phyloP scores from a whole-genome alignment of 2,113 vertebrate genomes.

The Pampusana beccarii region DNA sequence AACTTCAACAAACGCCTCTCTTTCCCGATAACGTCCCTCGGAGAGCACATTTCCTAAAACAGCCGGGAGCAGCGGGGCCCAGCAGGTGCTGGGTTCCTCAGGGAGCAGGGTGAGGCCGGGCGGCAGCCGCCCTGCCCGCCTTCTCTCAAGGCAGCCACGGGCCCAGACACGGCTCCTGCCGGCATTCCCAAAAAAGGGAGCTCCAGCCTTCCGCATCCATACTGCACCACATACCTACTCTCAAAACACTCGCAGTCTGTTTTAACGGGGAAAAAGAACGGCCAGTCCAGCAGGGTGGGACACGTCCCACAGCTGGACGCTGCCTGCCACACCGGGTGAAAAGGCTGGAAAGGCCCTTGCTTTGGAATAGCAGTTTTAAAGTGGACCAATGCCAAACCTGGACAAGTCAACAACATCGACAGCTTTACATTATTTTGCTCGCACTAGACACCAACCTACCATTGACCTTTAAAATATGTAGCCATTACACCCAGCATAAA shows the following conservation, averaged over 20 bases:
- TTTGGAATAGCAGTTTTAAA: not conserved
- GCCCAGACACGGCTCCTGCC: not conserved
- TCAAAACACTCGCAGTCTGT: not conserved
- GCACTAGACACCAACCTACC: not conserved
- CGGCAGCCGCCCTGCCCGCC: too few species aligned
- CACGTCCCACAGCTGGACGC: accelerated
- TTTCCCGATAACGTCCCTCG: not conserved
- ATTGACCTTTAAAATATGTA: not conserved
- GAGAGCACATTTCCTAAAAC: too few species aligned
- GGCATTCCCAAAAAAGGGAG: not conserved
- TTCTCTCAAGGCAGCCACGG: not conserved
- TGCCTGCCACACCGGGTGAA: not conserved
- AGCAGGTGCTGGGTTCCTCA: too few species aligned
- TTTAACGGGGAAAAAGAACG: not conserved
- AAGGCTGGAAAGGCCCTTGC: not conserved
- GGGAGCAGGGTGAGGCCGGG: too few species aligned
- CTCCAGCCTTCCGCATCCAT: not conserved
- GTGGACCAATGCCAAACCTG: not conserved
- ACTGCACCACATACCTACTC: not conserved
- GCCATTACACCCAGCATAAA: not conserved
- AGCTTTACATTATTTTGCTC: not conserved
- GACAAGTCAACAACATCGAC: not conserved
- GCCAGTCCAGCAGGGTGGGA: not conserved
- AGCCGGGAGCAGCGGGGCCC: not conserved
- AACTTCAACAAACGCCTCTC: not conserved